A percentile compares a stretch with the other conserved stretches of the same genome.
Evolutionary conservation across 1,140 invertebrate genomes (phyloP).

Genomic region (Brachionus paranguensis): DNA sequence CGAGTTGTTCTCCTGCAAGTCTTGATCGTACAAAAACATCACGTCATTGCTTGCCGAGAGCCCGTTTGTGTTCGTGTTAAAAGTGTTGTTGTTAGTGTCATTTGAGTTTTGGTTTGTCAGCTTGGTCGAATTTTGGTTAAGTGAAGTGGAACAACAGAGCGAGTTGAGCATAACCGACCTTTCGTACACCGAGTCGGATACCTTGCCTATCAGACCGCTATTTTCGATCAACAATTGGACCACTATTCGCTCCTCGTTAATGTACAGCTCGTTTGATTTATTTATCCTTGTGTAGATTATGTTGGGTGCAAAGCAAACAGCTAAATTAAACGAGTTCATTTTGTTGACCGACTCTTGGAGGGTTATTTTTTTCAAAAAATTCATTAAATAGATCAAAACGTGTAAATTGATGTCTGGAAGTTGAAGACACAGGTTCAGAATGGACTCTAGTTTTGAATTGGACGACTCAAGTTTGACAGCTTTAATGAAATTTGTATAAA

Average conservation of each 20-base stretch:
- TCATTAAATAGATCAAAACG: conserved; percentile 21
- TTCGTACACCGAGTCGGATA: conserved; percentile 33
- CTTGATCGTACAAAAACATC: not conserved
- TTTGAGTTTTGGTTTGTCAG: not conserved
- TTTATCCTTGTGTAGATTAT: conserved; percentile 38
- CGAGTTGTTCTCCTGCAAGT: conserved; percentile 2
- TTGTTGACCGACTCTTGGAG: conserved; percentile 15
- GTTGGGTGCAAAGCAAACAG: conserved; percentile 35
- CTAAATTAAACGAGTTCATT: conserved; percentile 37
- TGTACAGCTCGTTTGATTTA: conserved; percentile 33
- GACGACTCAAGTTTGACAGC: conserved; percentile 31
- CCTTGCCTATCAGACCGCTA: conserved; percentile 33
- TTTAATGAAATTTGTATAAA: conserved; percentile 35
- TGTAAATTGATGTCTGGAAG: conserved; percentile 29
- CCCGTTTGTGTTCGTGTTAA: conserved; percentile 20
- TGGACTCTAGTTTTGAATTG: conserved; percentile 16
- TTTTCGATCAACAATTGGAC: conserved; percentile 33
- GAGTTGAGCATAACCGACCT: conserved; percentile 33
- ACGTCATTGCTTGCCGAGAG: not conserved
- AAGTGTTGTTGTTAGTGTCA: conserved; percentile 7
- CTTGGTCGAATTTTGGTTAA: not conserved
- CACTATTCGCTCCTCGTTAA: conserved; percentile 29
- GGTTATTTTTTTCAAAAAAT: conserved; percentile 26
- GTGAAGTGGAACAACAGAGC: conserved; percentile 15
- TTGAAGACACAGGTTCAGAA: conserved; percentile 27